Evolutionary conservation across 2,797 vertebrate genomes (phyloP), one percentile per base, ranked within the genome.

Genomic region (Pachyuromys duprasi): DNA sequence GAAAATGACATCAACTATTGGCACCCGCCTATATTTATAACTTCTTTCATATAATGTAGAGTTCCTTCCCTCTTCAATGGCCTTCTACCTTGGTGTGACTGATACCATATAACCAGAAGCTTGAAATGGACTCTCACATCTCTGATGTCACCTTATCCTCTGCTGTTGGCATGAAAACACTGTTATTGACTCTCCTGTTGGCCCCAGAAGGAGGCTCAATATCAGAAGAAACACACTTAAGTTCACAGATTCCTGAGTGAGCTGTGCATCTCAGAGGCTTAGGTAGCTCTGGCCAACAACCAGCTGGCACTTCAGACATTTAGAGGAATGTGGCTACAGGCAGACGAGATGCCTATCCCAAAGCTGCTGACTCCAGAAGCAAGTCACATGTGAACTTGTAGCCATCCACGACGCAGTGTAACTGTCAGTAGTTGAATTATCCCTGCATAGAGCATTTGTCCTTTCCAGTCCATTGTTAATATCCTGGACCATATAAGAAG

Each of bases 361-460:
- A 90, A 8, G 20, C 39, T 72, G 42, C 60, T 93, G 55, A 76
- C 75, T 92, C 76, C 49, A 90, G 69, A 94, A 86, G 90, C 33
- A 75, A 42, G 78, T 81, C 14, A 22, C 81, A 24, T 57, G 24
- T 5, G 42, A 63, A 82, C 11, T 45, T 75, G 49, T 84, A 28
- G 9, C 18, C 86, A 67, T 26, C 63, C 53, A 49, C 78, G 42
- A 86, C 26, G 70, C 8, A 76, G 70, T 24, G 18, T 63, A 84
- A 81, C 8, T 83, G 42, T 20, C 11, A 86, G n/a, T 5, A 86
- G 45, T 36, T 82, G 28, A 80, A 74, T 89, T n/a, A 90, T 33
- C 45, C 5, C 4, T n/a, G 28, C 11, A 17, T 15, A 60, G 60
- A 78, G 62, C 17, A 83, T 93, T 67, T 90, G 57, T 89, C 8